Evolutionary conservation across 2,888 invertebrate genomes (phyloP), one percentile per base, ranked within the genome.

Genomic region (Conus canariensis): DNA sequence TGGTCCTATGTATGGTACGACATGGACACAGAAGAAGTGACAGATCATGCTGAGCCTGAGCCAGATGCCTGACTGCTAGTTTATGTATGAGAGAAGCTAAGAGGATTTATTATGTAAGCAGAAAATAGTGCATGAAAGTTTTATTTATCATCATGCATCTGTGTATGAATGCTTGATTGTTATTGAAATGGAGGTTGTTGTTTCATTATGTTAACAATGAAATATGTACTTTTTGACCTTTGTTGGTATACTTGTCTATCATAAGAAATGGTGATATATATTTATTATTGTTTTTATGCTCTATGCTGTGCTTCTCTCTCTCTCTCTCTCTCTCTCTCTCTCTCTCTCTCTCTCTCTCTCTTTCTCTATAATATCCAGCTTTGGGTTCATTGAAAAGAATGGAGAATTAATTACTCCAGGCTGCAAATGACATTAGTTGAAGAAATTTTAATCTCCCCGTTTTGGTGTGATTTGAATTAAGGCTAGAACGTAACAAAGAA

Each of bases 1-100:
- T 96, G 95, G 92, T 95, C 95, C 0, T 93, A 94, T 91, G 93
- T 96, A 45, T 93, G 94, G 90, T 94, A 94, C 90, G 93, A 94
- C 12, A 89, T 85, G 89, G 89, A 89, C 9, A 77, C 19, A n/a
- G 58, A 58, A 16, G 74, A 58, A 56, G 30, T n/a, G 8, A 58
- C n/a, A 22, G 70, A 70, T 22, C 22, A 30, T n/a, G 56, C 25
- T 30, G 64, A 87, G 67, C 9, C 30, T 22, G 56, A 56, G 12
- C 56, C n/a, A 25, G 14, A 9, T 7, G 80, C 45, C 12, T 82
- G 80, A 82, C 8, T 30, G n/a, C 64, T 64, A 30, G 14, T 16
- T 14, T 82, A 30, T 82, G 30, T 9, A 8, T 16, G 25, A 30
- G 45, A 25, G n/a, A 45, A 45, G 45, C 45, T 45, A 45, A 45